These are phyloP conservation scores for Spizaetus ornatus DNA, from an alignment of 2,113 vertebrate species.

Conservation along the genomic window DNA sequence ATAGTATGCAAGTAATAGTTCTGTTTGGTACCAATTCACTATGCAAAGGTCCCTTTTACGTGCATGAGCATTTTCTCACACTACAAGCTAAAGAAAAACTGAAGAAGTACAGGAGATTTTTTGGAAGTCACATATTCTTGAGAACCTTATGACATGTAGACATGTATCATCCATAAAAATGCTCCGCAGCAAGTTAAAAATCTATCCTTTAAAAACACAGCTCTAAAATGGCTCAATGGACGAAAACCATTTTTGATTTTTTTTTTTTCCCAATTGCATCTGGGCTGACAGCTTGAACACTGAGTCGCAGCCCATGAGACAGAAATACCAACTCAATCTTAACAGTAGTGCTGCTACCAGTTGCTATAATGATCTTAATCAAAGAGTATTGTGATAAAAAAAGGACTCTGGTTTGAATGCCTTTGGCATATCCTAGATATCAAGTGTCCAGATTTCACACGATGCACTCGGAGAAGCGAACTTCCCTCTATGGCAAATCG, in stretches of 20 bases:
- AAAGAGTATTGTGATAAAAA: constrained; percentile 60
- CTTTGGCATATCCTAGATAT: neutral
- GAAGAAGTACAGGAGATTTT: neutral
- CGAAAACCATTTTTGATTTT: neutral
- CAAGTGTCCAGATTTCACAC: neutral
- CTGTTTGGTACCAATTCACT: neutral
- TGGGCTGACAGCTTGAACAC: constrained; percentile 55
- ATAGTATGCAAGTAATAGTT: fast-evolving
- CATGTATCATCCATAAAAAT: neutral
- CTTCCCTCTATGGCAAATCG: neutral
- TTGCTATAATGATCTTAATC: constrained; percentile 59
- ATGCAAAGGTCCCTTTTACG: neutral
- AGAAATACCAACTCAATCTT: constrained; percentile 52
- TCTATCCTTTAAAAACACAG: neutral
- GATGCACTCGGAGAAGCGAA: neutral
- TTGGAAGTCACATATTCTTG: neutral
- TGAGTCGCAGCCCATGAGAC: constrained; percentile 30
- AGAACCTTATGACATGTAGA: neutral
- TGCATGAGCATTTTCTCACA: fast-evolving
- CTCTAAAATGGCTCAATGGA: constrained; percentile 15
- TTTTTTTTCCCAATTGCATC: neutral
- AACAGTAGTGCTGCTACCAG: constrained; percentile 44
- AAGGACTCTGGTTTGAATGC: constrained; percentile 8
- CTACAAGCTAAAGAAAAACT: neutral
- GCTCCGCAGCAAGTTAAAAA: neutral